Evolutionary conservation across 1,140 invertebrate species (phyloP).

Genomic region (Potamilus streckersoni): DNA sequence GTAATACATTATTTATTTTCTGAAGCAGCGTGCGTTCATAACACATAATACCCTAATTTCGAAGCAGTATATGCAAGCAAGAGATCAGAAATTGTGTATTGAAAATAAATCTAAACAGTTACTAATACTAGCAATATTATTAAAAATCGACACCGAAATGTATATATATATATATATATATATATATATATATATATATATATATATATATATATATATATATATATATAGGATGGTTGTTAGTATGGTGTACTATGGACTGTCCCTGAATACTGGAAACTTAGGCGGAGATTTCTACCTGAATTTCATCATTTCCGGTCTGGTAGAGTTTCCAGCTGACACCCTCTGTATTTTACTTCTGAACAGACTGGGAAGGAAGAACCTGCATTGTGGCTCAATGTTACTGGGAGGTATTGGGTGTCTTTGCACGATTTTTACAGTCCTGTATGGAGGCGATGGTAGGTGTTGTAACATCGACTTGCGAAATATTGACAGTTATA

Average conservation of each 20-base stretch:
- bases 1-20: no score
- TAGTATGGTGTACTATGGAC: constrained; percentile 55
- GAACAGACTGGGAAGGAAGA: constrained; percentile 45
- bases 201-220: no score
- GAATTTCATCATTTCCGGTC: constrained; percentile 68
- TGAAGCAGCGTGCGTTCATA: no score
- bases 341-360: constrained; percentile 46
- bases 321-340: constrained; percentile 80
- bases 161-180: not conserved
- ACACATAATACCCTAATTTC: no score
- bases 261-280: constrained; percentile 70
- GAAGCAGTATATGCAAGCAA: no score
- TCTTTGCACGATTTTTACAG: constrained; percentile 48
- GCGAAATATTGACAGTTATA: no score
- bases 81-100: no score
- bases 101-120: no score
- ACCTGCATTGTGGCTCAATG: constrained; percentile 49
- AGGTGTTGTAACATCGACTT: not conserved
- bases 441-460: constrained; percentile 47
- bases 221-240: constrained; percentile 44
- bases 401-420: constrained; percentile 51
- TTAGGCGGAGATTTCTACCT: constrained; percentile 60
- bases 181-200: no score
- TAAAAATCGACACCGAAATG: not conserved
- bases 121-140: no score